These are phyloP conservation scores for Orchesella cincta DNA, from an alignment of 1,140 invertebrate genomes.

Conservation along the genomic window DNA sequence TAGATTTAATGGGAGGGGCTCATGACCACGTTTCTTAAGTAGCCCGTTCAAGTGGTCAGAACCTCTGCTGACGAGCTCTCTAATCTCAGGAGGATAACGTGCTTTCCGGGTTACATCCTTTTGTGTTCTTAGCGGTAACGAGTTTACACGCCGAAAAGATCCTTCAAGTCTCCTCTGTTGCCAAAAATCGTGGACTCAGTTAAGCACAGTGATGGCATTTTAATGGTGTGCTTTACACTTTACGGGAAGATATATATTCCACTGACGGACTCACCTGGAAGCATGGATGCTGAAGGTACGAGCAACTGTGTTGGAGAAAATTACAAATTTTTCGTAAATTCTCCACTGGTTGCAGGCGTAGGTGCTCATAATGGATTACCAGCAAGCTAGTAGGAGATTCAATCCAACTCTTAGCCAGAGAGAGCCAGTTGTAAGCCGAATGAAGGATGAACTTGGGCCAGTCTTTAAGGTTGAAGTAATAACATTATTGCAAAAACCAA, in stretches of 20 bases:
- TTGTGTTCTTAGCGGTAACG: not conserved
- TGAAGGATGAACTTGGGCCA: constrained; percentile 52
- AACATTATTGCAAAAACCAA: not conserved
- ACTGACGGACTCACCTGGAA: constrained; percentile 45
- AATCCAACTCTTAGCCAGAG: constrained; percentile 51
- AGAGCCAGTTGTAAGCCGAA: constrained; percentile 52
- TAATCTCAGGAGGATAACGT: not conserved
- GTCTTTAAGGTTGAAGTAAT: constrained; percentile 44
- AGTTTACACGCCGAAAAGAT: constrained; percentile 32
- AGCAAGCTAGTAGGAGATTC: constrained; percentile 43
- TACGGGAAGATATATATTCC: not conserved
- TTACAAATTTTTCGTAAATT: constrained; percentile 49
- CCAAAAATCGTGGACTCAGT: no score
- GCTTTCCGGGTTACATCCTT: not conserved
- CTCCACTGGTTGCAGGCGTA: constrained; percentile 39
- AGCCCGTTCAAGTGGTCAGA: constrained; percentile 42
- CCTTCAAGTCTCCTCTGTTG: constrained; percentile 44
- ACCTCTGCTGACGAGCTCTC: constrained; percentile 35
- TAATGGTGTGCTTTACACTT: no score
- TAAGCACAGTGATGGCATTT: no score
- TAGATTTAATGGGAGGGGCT: constrained; percentile 34
- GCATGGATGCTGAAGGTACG: constrained; percentile 44
- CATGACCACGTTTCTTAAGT: not conserved
- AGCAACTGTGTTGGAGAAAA: constrained; percentile 45
- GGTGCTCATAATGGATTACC: constrained; percentile 52